Conservation (phyloP, 2,888 invertebrate genomes). For the Limenitis arthemis region DNA sequence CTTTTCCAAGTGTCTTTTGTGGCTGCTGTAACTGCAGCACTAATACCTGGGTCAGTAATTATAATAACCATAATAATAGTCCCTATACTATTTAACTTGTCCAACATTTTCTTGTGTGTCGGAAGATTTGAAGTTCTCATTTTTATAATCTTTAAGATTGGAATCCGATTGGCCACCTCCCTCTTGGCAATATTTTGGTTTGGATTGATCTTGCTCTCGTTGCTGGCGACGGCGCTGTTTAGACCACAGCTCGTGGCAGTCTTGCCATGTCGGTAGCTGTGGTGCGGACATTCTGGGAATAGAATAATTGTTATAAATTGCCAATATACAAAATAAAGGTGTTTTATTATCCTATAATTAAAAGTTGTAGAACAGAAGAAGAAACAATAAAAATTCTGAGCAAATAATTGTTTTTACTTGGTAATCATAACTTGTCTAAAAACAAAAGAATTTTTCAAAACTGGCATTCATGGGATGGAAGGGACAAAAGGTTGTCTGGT, state of each 20-base stretch:
- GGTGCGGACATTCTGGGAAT: constrained; percentile 83
- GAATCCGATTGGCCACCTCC: constrained; percentile 39
- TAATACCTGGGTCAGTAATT: background rate
- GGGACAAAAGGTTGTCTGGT: too few species aligned
- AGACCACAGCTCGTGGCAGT: constrained; percentile 99
- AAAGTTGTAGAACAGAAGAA: too few species aligned
- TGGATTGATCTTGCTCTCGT: constrained; percentile 76
- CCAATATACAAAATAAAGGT: too few species aligned
- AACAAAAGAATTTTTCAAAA: too few species aligned
- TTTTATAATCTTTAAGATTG: constrained; percentile 46
- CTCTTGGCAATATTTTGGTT: constrained; percentile 33
- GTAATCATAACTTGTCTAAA: too few species aligned
- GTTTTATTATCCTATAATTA: too few species aligned
- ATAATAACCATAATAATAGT: constrained; percentile 31
- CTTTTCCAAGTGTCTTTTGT: background rate
- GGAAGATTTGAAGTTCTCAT: constrained; percentile 42
- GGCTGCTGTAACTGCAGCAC: background rate
- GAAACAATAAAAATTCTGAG: too few species aligned
- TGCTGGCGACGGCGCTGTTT: constrained; percentile 92
- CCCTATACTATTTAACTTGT: constrained; percentile 59
- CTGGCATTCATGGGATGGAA: too few species aligned
- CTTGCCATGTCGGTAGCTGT: constrained; percentile 94
- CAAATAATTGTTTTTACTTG: too few species aligned
- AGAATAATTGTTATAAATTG: background rate
- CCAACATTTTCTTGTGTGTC: constrained; percentile 47